Base-by-base conservation (phyloP, 2,888 invertebrate genomes). In the Cheilosia soror region DNA sequence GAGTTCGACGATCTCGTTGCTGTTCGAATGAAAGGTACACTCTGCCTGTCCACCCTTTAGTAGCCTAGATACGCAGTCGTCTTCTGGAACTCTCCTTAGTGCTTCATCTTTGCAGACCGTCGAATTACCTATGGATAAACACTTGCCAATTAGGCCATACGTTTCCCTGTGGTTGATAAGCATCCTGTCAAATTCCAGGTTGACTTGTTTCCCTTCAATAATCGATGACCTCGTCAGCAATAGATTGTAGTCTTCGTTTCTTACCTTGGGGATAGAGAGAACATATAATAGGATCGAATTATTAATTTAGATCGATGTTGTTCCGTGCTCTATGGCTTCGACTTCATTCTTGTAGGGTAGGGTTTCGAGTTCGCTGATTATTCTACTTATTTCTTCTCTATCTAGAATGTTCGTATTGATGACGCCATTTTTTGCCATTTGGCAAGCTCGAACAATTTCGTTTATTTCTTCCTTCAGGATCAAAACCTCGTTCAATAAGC, bases 311-410 rank as follows among this genome's bases (percentile, higher is more conserved):
- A 87, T 57, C 9, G 72, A 58, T 2, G 83, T 76, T 27, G 37
- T 51, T 20, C 83, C 77, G 27, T 72, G 83, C 42, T 83, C 73
- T 0, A 85, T 47, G 2, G 77, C 87, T 40, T 87, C 83, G 6
- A 87, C 73, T 31, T 76, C 75, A 33, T 87, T 88, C 4, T 29
- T 31, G 42, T 87, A 87, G 2, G 85, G 82, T 25, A 87, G 62
- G 0, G 86, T 87, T 47, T 87, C 82, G 0, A 78, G 20, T 66
- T n/a, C n/a, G n/a, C n/a, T n/a, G n/a, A n/a, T n/a, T n/a, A n/a
- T n/a, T n/a, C n/a, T n/a, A n/a, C n/a, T 87, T 80, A 85, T 76
- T 66, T 81, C 84, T 13, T 77, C 55, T 5, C 7, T 7, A 33
- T 78, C 63, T n/a, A 83, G 78, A 9, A 83, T 44, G 40, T 83